Evolutionary conservation across 1,140 invertebrate species (phyloP).

Genomic region (Portunus trituberculatus): DNA sequence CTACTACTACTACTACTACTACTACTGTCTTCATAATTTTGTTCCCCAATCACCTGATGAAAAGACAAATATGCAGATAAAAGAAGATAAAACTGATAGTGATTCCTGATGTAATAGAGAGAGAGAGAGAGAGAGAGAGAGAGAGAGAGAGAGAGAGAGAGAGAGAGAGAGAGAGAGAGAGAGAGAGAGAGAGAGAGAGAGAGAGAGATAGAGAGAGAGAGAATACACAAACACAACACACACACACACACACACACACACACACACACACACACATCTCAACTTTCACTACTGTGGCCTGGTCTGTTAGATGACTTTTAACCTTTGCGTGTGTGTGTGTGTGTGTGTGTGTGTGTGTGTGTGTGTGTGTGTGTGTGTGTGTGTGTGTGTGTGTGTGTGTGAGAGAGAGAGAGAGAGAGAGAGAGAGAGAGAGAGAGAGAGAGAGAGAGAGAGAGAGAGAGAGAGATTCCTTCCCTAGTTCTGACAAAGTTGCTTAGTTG

Average conservation of each 20-base stretch:
- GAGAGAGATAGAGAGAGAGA: not conserved
- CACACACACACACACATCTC: not conserved
- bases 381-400: not conserved
- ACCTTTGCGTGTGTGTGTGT: not conserved
- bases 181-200: not conserved
- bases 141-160: not conserved
- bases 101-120: too few species aligned
- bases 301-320: not conserved
- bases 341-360: not conserved
- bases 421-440: conserved; percentile 20
- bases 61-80: too few species aligned
- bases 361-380: not conserved
- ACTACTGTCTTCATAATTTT: too few species aligned
- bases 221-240: not conserved
- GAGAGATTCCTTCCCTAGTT: too few species aligned
- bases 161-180: not conserved
- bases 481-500: too few species aligned
- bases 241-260: not conserved
- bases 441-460: conserved; percentile 20
- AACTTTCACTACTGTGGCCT: not conserved
- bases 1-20: too few species aligned
- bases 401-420: conserved; percentile 20
- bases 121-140: too few species aligned
- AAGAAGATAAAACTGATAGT: too few species aligned
- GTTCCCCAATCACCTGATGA: too few species aligned